A percentile compares a stretch with the other conserved stretches of the same genome.
Evolutionary conservation across 2,797 vertebrate species (phyloP).

Genomic region (Moxostoma hubbsi): DNA sequence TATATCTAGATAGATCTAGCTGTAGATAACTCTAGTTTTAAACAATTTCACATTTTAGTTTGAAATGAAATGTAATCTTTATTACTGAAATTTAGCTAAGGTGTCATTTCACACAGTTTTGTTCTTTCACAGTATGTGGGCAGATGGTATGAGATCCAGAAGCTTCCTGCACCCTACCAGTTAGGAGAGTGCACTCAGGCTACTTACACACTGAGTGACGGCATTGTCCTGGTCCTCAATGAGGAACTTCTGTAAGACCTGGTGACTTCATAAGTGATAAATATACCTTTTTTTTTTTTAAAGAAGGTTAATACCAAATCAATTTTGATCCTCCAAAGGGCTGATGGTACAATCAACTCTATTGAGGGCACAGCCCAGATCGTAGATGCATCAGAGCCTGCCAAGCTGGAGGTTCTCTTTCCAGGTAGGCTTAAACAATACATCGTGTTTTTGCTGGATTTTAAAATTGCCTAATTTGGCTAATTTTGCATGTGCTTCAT

Average conservation of each 20-base stretch:
- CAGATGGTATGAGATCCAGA: slow-evolving; percentile 86
- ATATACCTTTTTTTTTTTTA: not conserved
- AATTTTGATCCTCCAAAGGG: slow-evolving; percentile 41
- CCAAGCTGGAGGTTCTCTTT: slow-evolving; percentile 83
- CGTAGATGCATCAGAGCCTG: slow-evolving; percentile 75
- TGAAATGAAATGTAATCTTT: slow-evolving; percentile 3
- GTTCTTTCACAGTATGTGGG: slow-evolving; percentile 79
- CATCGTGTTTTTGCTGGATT: not conserved
- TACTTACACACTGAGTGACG: slow-evolving; percentile 77
- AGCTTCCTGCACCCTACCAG: slow-evolving; percentile 79
- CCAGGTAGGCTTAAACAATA: slow-evolving; percentile 64
- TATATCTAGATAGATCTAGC: too few species aligned
- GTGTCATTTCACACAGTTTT: not conserved
- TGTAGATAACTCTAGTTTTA: too few species aligned
- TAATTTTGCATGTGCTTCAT: not conserved
- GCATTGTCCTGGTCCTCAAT: slow-evolving; percentile 81
- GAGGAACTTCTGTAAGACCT: slow-evolving; percentile 81
- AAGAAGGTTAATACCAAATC: not conserved
- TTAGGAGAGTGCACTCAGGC: slow-evolving; percentile 81
- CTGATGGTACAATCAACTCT: slow-evolving; percentile 58
- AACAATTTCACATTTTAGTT: too few species aligned
- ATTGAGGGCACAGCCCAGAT: slow-evolving; percentile 75
- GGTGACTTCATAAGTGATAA: not conserved
- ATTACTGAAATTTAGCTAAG: not conserved
- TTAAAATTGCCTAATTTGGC: not conserved